Evolutionary conservation across 2,797 vertebrate species (phyloP), one percentile per base, ranked within the genome.

Genomic region (Poeciliopsis presidionis): DNA sequence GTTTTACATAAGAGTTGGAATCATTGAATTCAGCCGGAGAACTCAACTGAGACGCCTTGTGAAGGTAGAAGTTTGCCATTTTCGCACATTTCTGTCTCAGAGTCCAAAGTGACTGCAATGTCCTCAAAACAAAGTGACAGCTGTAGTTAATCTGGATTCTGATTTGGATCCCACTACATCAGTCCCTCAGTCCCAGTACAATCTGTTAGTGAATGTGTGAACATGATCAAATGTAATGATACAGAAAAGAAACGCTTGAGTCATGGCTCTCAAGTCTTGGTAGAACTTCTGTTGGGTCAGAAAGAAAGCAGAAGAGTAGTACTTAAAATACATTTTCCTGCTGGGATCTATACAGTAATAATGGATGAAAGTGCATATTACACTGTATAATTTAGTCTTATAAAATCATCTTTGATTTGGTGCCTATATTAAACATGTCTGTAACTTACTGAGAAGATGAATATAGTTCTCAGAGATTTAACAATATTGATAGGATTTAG

Each of bases 21-120:
- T 72, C 51, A 47, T 30, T 47, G 4, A 49, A 18, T 49, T 49
- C 74, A 76, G 77, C 43, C 61, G 65, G 28, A 61, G 5, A 61
- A 61, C 5, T 61, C 13, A 18, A 16, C 28, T 61, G 28, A 30
- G 16, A 61, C 0, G 13, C 12, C 57, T 28, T 59, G 57, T 13
- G 11, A 28, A 2, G n/a, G 55, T 57, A 11, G 25, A 57, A 4
- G 55, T 57, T 22, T 14, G 22, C 2, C 22, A 8, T 53, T 57
- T 57, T 57, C 25, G 8, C 7, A 22, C 25, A 28, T 57, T 57
- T 57, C 53, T 9, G 6, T 57, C 51, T 55, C 3, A 5, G n/a
- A 57, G 2, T 57, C 53, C 53, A 57, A 57, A 9, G 53, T 57
- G 22, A 57, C 55, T 30, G 25, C 12, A 13, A 30, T 59, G n/a